Evolutionary conservation across 2,888 invertebrate species (phyloP), one percentile per base, ranked within the genome.

Genomic region (Automeris io): DNA sequence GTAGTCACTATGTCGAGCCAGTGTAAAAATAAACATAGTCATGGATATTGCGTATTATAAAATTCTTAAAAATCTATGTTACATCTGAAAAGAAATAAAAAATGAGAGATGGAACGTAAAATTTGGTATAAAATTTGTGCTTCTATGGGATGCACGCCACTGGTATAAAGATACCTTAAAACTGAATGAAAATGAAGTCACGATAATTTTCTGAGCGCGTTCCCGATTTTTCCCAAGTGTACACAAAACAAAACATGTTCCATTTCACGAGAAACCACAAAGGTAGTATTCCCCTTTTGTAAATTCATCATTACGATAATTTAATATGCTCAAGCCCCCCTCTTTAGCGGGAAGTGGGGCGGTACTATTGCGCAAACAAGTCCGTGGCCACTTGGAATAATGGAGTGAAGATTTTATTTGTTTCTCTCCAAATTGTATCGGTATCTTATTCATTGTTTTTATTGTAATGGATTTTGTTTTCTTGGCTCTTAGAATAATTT

Each of bases 221-320:
- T 16, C 16, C 4, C 16, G 16, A 16, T 29, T n/a, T 7, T 29
- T 16, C 16, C 16, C n/a, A 3, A 29, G 13, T 16, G 8, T 29
- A 29, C 13, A 29, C n/a, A 16, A 29, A 29, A 29, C 16, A 29
- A 4, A 29, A 16, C 29, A 19, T 21, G 22, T 22, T 25, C 9
- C 11, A 24, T 37, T 37, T 16, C 16, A 9, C n/a, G 18, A 37
- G 44, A 44, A 45, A 43, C 46, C 41, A 37, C 43, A 33, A 40
- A 43, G 45, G 43, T 51, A 50, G 16, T 18, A 35, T 11, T 49
- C 42, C 41, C 47, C 52, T 51, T 59, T 57, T 47, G 50, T 58
- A 51, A 58, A 63, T 62, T 63, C 53, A 58, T 60, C 54, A 56
- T 57, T 56, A 58, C 52, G 43, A 54, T 62, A 61, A 61, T 63